phyloP scores from a whole-genome alignment of 2,113 vertebrate genomes.

The Nycticryphes semicollaris region DNA sequence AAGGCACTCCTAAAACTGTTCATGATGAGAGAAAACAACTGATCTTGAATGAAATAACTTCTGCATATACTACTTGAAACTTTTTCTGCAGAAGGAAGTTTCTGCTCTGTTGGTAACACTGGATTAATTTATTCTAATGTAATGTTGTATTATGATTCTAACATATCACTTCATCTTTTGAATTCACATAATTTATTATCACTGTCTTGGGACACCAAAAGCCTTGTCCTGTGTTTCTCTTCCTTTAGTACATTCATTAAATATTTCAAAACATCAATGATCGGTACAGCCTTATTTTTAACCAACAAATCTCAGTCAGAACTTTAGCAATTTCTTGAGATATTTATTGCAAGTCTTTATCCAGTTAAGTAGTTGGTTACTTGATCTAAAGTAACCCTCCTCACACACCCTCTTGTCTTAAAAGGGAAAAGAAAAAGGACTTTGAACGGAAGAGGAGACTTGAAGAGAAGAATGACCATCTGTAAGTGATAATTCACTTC shows the following conservation, averaged over 20 bases:
- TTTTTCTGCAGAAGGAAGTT: neutral
- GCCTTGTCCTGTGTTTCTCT: neutral
- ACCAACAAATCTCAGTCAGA: neutral
- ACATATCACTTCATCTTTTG: neutral
- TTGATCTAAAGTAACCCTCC: neutral
- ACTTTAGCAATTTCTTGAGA: neutral
- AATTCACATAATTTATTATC: neutral
- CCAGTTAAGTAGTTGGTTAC: neutral
- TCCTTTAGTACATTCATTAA: neutral
- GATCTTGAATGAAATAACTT: neutral
- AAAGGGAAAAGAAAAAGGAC: neutral
- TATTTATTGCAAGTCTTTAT: neutral
- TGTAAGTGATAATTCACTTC: neutral
- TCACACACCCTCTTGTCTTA: neutral
- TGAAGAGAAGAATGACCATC: neutral
- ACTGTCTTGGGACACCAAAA: neutral
- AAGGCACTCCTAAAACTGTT: neutral
- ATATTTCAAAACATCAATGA: neutral
- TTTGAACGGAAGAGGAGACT: neutral
- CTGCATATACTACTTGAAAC: neutral
- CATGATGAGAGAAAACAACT: neutral
- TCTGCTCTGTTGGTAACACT: neutral
- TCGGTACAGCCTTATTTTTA: neutral
- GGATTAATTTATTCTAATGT: too few relatives aligned
- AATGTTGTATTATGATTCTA: neutral